These are phyloP conservation scores for Centroberyx gerrardi DNA, from an alignment of 2,797 vertebrate genomes.

Conservation along the genomic window DNA sequence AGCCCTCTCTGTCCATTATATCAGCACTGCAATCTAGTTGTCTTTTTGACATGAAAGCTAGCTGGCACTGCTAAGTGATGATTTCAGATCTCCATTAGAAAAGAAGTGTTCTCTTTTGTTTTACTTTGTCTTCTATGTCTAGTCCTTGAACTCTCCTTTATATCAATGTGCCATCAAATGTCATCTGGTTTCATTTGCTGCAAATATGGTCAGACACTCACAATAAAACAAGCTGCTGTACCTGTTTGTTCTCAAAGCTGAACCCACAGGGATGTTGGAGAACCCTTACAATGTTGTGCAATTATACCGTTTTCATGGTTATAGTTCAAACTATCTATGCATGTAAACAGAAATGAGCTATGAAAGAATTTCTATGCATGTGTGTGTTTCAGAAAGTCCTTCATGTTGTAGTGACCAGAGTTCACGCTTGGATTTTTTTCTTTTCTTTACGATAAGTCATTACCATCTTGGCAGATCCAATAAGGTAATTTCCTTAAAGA, in stretches of 20 bases:
- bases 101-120: constrained; percentile 52
- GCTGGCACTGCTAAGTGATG: constrained; percentile 65
- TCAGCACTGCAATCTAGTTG: constrained; percentile 18
- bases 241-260: not conserved
- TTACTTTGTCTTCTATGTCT: constrained; percentile 46
- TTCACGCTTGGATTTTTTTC: constrained; percentile 18
- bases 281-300: too few species aligned
- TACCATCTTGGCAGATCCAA: constrained; percentile 84
- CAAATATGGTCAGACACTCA: constrained; percentile 46
- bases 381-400: too few species aligned
- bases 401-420: not conserved
- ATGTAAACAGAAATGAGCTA: not conserved
- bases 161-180: constrained; percentile 59
- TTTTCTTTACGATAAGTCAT: constrained; percentile 77
- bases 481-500: constrained; percentile 86
- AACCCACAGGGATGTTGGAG: constrained; percentile 41
- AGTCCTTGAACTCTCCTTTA: constrained; percentile 66
- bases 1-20: not conserved
- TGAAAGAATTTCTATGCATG: not conserved
- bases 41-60: constrained; percentile 70
- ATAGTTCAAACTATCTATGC: not conserved
- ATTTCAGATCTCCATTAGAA: constrained; percentile 57
- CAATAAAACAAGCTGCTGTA: constrained; percentile 45
- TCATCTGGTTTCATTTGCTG: constrained; percentile 48
- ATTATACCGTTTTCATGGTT: not conserved